Conservation (phyloP, 1,140 invertebrate genomes). For the Drosophila setifemur region DNA sequence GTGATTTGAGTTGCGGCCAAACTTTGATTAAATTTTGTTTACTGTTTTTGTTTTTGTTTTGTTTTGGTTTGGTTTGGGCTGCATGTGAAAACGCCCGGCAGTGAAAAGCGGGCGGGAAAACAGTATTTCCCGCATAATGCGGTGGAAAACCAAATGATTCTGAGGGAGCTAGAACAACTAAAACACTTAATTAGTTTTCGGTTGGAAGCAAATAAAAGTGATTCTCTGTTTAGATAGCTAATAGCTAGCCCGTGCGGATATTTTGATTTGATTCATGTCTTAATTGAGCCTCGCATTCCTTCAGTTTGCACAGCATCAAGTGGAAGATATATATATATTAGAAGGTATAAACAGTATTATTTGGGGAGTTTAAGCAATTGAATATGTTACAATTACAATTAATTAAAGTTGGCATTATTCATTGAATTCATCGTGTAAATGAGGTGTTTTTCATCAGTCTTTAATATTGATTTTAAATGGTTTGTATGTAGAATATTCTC, state of each 20-base stretch:
- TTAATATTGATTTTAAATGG: too few species aligned
- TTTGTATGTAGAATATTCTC: too few species aligned
- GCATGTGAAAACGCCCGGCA: background rate
- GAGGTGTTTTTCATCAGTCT: too few species aligned
- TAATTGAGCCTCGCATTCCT: too few species aligned
- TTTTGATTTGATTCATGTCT: background rate
- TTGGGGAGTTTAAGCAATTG: too few species aligned
- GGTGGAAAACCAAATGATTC: conserved; percentile 1
- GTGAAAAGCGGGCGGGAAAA: conserved; percentile 1
- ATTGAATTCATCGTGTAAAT: too few species aligned
- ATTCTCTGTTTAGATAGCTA: background rate
- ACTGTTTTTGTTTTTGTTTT: conserved; percentile 25
- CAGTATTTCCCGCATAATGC: conserved; percentile 14
- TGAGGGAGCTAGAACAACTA: background rate
- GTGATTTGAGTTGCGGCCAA: conserved; percentile 28
- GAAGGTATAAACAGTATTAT: too few species aligned
- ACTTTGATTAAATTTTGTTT: conserved; percentile 48
- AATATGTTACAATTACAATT: too few species aligned
- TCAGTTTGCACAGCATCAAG: too few species aligned
- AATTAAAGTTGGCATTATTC: too few species aligned
- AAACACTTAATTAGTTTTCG: conserved; percentile 28
- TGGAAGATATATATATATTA: too few species aligned
- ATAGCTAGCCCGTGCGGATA: background rate
- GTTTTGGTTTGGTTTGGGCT: conserved; percentile 4
- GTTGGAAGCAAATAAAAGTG: conserved; percentile 13